A percentile compares a stretch with the other conserved stretches of the same genome.
These are phyloP conservation scores for Sisyra nigra DNA, from an alignment of 2,888 invertebrate genomes.

Conservation along the genomic window DNA sequence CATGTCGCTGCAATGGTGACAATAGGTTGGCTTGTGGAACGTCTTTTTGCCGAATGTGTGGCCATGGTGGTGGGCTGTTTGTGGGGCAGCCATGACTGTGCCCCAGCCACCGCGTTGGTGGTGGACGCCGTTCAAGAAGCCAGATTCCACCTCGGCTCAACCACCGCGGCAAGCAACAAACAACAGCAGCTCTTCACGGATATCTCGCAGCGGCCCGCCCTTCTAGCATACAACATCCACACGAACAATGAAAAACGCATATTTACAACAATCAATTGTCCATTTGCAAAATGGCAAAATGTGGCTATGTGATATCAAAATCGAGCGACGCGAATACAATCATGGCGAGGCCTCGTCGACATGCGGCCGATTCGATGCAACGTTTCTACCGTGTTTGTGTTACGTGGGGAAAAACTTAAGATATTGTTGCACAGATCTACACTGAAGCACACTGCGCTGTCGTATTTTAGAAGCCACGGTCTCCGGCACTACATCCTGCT, in stretches of 20 bases:
- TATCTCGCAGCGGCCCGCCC: neutral
- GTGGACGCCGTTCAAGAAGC: conserved; percentile 2
- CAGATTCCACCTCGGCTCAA: conserved; percentile 1
- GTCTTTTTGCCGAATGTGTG: conserved; percentile 99
- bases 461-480: too few relatives aligned
- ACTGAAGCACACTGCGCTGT: too few relatives aligned
- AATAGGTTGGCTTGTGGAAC: conserved; percentile 99
- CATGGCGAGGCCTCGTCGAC: conserved; percentile 2
- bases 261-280: conserved; percentile 2
- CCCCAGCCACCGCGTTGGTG: conserved; percentile 32
- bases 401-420: too few relatives aligned
- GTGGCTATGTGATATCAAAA: conserved; percentile 4
- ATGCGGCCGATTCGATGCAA: too few relatives aligned
- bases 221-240: conserved; percentile 1
- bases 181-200: neutral
- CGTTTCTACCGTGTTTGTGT: too few relatives aligned
- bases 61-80: conserved; percentile 44
- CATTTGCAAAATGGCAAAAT: too few relatives aligned
- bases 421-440: too few relatives aligned
- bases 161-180: too few relatives aligned
- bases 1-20: conserved; percentile 99
- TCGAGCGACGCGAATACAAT: neutral
- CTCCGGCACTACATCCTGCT: too few relatives aligned
- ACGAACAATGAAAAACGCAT: conserved; percentile 1
- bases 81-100: conserved; percentile 40